Percentiles rank a stretch among this genome's conserved stretches.
These are phyloP conservation scores for Hydrocynus forskahlii DNA, from an alignment of 2,797 vertebrate species.

Conservation along the genomic window DNA sequence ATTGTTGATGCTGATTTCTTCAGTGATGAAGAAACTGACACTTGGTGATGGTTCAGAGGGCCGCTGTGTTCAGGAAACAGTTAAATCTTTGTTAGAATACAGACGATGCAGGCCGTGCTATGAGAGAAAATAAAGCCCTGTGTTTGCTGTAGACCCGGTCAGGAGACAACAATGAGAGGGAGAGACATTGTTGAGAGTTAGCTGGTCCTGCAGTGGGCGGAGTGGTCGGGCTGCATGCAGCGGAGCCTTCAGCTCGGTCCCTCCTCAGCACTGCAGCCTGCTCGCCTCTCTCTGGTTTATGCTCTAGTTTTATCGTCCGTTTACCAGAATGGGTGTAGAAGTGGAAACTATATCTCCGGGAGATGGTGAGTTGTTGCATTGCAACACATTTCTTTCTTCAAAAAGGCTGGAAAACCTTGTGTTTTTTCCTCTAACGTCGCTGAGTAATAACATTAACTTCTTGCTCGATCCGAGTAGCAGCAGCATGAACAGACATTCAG, in stretches of 20 bases:
- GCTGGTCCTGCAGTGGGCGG: constrained; percentile 31
- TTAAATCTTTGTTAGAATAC: not conserved
- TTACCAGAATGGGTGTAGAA: constrained; percentile 89
- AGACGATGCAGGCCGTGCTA: too few relatives aligned
- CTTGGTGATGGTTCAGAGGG: not conserved
- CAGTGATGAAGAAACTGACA: not conserved
- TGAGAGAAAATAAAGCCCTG: not conserved
- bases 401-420: not conserved
- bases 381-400: constrained; percentile 41
- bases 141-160: not conserved
- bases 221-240: constrained; percentile 17
- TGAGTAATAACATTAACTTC: not conserved
- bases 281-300: constrained; percentile 2
- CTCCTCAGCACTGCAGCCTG: not conserved
- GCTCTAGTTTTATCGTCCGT: constrained; percentile 7
- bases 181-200: too few relatives aligned
- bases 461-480: too few relatives aligned
- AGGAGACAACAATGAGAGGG: too few relatives aligned
- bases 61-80: not conserved
- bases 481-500: too few relatives aligned
- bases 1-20: not conserved
- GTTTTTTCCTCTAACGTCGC: not conserved
- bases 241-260: not conserved
- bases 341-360: constrained; percentile 95
- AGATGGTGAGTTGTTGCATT: constrained; percentile 83